Conservation (phyloP, 2,797 vertebrate species). For the Eidolon dupreanum region DNA sequence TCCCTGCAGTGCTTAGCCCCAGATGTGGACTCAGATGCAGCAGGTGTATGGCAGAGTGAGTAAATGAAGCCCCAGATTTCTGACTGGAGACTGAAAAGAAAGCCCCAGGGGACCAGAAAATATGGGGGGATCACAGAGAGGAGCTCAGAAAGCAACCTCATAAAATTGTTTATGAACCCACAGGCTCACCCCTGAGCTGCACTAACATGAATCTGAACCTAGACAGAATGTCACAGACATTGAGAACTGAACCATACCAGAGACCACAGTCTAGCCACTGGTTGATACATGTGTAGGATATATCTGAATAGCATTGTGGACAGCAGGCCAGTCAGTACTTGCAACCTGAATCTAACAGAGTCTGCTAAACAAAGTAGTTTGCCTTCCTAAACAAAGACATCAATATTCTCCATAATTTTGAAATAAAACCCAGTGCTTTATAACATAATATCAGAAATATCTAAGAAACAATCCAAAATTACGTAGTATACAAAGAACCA, state of each 20-base stretch:
- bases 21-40: neutral
- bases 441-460: neutral
- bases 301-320: neutral
- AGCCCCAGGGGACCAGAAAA: neutral
- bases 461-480: neutral
- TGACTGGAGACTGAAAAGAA: neutral
- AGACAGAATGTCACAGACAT: neutral
- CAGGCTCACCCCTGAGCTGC: neutral
- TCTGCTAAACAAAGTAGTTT: neutral
- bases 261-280: neutral
- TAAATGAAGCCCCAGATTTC: neutral
- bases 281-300: neutral
- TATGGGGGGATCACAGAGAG: neutral
- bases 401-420: neutral
- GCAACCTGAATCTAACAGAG: neutral
- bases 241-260: neutral
- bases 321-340: neutral
- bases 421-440: neutral
- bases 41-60: neutral
- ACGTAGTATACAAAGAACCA: neutral
- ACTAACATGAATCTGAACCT: neutral
- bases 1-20: neutral
- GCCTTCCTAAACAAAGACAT: neutral
- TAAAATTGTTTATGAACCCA: neutral
- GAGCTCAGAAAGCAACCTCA: neutral